These are phyloP conservation scores for Eufriesea mexicana DNA, from an alignment of 1,140 invertebrate genomes.

Conservation along the genomic window DNA sequence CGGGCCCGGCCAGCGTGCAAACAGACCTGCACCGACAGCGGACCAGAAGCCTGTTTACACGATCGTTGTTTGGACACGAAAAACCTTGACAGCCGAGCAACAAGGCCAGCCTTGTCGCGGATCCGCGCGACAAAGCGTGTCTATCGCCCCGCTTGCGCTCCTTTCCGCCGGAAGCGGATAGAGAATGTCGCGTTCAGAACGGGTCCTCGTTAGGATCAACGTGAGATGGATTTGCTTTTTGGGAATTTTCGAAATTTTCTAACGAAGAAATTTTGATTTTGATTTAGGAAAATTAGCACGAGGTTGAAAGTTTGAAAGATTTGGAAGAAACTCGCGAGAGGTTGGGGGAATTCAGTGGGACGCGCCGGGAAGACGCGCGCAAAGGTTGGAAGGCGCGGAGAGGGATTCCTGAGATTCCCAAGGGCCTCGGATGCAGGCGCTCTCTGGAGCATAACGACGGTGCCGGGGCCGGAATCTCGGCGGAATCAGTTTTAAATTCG, in stretches of 20 bases:
- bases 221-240: too few relatives aligned
- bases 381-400: background rate
- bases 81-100: constrained; percentile 26
- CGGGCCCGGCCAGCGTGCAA: constrained; percentile 49
- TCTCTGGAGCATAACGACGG: constrained; percentile 39
- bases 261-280: too few relatives aligned
- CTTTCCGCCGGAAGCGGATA: background rate
- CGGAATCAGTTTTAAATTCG: constrained; percentile 53
- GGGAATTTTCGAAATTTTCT: too few relatives aligned
- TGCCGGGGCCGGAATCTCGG: constrained; percentile 31
- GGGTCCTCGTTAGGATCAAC: background rate
- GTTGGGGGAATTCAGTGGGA: too few relatives aligned
- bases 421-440: constrained; percentile 19
- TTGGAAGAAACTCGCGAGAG: too few relatives aligned
- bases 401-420: constrained; percentile 23
- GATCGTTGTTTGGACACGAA: constrained; percentile 30
- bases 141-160: background rate
- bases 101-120: background rate
- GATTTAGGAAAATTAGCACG: too few relatives aligned
- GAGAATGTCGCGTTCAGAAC: background rate
- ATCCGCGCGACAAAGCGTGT: background rate
- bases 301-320: too few relatives aligned
- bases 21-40: constrained; percentile 39
- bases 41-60: constrained; percentile 34
- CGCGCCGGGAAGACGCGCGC: too few relatives aligned